Evolutionary conservation across 2,797 vertebrate genomes (phyloP).

Genomic region (Macropodus opercularis): DNA sequence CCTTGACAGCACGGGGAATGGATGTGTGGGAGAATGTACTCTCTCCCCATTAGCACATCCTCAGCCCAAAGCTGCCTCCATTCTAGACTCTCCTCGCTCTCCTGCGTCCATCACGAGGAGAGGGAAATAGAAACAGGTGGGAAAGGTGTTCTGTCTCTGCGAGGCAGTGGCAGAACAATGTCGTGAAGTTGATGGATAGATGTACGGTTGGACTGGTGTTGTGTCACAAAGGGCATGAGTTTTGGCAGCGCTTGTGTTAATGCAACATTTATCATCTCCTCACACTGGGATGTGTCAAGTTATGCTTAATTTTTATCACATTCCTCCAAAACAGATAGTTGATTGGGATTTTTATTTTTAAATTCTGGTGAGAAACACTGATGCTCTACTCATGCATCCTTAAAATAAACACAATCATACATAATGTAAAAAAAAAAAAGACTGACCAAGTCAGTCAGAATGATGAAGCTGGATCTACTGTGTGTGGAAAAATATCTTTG

Average conservation of each 20-base stretch:
- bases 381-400: too few relatives aligned
- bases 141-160: slow-evolving; percentile 3
- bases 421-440: too few relatives aligned
- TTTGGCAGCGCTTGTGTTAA: slow-evolving; percentile 22
- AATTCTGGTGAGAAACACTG: too few relatives aligned
- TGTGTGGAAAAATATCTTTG: slow-evolving; percentile 3
- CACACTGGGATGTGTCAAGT: slow-evolving; percentile 3
- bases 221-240: slow-evolving; percentile 42
- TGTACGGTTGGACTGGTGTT: slow-evolving; percentile 10
- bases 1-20: slow-evolving; percentile 91
- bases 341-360: too few relatives aligned
- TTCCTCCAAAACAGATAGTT: too few relatives aligned
- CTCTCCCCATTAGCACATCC: slow-evolving; percentile 86
- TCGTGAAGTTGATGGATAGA: slow-evolving; percentile 40
- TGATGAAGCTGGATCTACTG: too few relatives aligned
- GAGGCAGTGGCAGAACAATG: slow-evolving; percentile 1
- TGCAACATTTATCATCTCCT: slow-evolving; percentile 52
- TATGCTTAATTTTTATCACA: too few relatives aligned
- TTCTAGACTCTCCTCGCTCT: slow-evolving; percentile 39
- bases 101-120: slow-evolving; percentile 50
- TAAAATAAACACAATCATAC: too few relatives aligned
- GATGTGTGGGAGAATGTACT: slow-evolving; percentile 86
- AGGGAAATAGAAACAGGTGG: slow-evolving; percentile 29
- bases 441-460: too few relatives aligned
- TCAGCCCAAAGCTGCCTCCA: slow-evolving; percentile 56